Conservation (phyloP, 2,888 invertebrate species). For the Timema cristinae region DNA sequence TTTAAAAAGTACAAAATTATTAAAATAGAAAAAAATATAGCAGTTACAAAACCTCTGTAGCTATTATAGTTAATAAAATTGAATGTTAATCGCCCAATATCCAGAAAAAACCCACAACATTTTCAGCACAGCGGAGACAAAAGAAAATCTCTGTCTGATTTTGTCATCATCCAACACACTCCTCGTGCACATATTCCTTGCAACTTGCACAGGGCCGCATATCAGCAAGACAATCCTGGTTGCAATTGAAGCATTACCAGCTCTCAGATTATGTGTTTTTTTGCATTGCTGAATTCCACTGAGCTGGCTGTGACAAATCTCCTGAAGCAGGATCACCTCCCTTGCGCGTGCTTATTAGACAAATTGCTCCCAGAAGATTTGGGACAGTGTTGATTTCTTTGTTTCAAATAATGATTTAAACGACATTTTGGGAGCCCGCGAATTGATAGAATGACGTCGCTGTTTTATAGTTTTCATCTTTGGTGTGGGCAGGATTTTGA, state of each 20-base stretch:
- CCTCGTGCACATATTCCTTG: constrained; percentile 2
- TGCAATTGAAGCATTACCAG: not conserved
- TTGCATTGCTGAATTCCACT: too few relatives aligned
- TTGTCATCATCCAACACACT: constrained; percentile 7
- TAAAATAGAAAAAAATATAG: not conserved
- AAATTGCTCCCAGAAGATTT: too few relatives aligned
- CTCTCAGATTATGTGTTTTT: not conserved
- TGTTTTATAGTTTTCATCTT: not conserved
- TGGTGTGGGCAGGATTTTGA: too few relatives aligned
- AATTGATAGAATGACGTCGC: too few relatives aligned
- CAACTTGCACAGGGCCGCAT: constrained; percentile 13
- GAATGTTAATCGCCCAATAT: not conserved
- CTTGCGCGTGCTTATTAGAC: too few relatives aligned
- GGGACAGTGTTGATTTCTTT: too few relatives aligned
- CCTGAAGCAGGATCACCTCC: too few relatives aligned
- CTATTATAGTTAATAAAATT: not conserved
- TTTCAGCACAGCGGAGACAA: constrained; percentile 1
- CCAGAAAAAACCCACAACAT: not conserved
- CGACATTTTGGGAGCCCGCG: too few relatives aligned
- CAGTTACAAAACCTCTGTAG: not conserved
- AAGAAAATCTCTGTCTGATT: constrained; percentile 8
- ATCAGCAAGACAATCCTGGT: constrained; percentile 13
- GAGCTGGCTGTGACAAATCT: too few relatives aligned
- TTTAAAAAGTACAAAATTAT: not conserved
- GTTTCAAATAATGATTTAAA: too few relatives aligned